These are phyloP conservation scores for Macaria liturata DNA, from an alignment of 2,888 invertebrate species.

Conservation along the genomic window DNA sequence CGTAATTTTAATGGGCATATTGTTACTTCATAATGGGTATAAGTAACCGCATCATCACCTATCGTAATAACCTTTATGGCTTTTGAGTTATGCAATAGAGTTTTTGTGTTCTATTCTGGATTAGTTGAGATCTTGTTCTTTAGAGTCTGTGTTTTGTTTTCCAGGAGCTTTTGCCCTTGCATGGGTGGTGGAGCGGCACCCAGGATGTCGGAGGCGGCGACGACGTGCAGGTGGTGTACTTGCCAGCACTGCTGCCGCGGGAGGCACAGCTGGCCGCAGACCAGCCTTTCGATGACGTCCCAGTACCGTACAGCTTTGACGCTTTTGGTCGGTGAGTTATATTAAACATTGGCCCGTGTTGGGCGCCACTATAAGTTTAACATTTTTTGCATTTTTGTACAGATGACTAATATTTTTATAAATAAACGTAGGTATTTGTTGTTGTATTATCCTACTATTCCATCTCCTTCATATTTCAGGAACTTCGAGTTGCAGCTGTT, in stretches of 20 bases:
- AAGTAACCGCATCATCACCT: conserved; percentile 10
- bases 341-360: background rate
- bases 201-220: conserved; percentile 50
- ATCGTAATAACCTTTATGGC: conserved; percentile 4
- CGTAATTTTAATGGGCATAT: conserved; percentile 9
- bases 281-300: conserved; percentile 60
- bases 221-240: conserved; percentile 85
- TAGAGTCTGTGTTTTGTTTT: conserved; percentile 13
- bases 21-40: conserved; percentile 13
- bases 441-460: too few relatives aligned
- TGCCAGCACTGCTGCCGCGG: conserved; percentile 77
- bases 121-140: background rate
- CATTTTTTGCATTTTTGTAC: too few relatives aligned
- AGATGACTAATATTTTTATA: too few relatives aligned
- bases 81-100: conserved; percentile 7
- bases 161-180: conserved; percentile 59
- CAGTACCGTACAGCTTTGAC: conserved; percentile 82
- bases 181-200: conserved; percentile 59
- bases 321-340: conserved; percentile 83
- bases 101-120: background rate
- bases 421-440: too few relatives aligned
- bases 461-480: conserved; percentile 52
- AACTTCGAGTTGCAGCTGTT: conserved; percentile 84
- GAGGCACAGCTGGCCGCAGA: conserved; percentile 66
- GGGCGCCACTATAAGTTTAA: background rate